phyloP scores from a whole-genome alignment of 2,113 vertebrate genomes.

The Promerops cafer region DNA sequence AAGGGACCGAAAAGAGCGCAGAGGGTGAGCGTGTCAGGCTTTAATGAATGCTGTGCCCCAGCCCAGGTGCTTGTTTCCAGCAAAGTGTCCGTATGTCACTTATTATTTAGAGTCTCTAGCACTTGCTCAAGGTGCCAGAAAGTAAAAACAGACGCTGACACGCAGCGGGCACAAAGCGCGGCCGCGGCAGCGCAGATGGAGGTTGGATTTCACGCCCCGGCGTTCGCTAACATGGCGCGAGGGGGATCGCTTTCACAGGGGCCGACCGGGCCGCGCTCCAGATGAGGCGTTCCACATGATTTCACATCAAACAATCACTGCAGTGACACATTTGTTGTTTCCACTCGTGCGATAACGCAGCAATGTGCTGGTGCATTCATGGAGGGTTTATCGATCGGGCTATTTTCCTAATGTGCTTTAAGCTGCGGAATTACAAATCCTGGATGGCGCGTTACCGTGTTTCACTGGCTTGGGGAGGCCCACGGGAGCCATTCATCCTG shows the following conservation, averaged over 20 bases:
- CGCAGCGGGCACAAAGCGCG: conserved; percentile 19
- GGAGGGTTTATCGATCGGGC: not conserved
- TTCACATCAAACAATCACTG: conserved; percentile 63
- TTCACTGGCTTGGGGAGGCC: not conserved
- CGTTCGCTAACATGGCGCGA: not conserved
- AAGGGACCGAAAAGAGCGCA: not conserved
- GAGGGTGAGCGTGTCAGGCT: not conserved
- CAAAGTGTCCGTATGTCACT: conserved; percentile 10
- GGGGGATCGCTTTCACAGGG: conserved; percentile 31
- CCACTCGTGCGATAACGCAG: conserved; percentile 34
- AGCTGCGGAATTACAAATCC: not conserved
- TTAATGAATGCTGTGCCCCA: conserved; percentile 9
- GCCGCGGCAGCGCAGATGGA: conserved; percentile 35
- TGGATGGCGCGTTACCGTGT: not conserved
- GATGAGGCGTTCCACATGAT: conserved; percentile 67
- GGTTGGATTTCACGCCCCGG: conserved; percentile 73
- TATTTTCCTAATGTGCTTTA: not conserved
- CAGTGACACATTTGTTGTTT: conserved; percentile 16
- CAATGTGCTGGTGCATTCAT: not conserved
- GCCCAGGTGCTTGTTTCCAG: conserved; percentile 54
- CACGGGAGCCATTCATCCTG: not conserved
- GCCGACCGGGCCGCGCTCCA: conserved; percentile 26
- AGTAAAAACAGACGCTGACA: conserved; percentile 60
- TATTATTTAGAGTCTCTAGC: conserved; percentile 26
- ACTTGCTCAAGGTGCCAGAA: conserved; percentile 51